Evolutionary conservation across 1,140 invertebrate genomes (phyloP), one percentile per base, ranked within the genome.

Genomic region (Branchinecta lindahli): DNA sequence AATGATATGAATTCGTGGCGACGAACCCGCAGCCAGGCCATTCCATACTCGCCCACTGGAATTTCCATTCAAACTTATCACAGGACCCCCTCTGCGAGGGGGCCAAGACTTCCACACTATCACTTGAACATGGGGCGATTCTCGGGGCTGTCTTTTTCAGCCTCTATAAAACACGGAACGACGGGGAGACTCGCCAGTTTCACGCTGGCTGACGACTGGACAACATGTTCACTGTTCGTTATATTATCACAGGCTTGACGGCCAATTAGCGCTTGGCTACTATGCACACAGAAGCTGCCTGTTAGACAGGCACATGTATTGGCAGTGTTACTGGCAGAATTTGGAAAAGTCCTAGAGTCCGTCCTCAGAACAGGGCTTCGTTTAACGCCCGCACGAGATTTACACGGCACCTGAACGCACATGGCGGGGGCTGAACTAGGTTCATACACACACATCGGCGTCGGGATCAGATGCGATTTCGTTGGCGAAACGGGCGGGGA

Each of bases 311-410:
- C 52, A 20, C 52, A 15, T 12, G 52, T 15, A 20, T 20, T 61
- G 52, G 52, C 52, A 61, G 52, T 61, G 18, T 20, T 61, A 61
- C 52, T 61, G 52, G 52, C 52, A 61, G 52, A 61, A 61, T 61
- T 61, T 61, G 52, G 52, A 61, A 61, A 61, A 15, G 52, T 61
- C 52, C 18, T 61, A 61, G 52, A 20, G 52, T 61, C 52, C 12
- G 52, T 61, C 52, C 52, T 61, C 52, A 33, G 33, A 1, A 61
- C 52, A 61, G 52, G 52, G 52, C 52, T 61, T 61, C 18, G 12
- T 20, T 61, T 61, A 15, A 20, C 18, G 33, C 33, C 33, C 18
- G 52, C 52, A 12, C 52, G 12, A 61, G 52, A 61, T 20, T 61
- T 61, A 61, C 52, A 61, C 52, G 52, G 52, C 52, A 61, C 52